Percentiles rank a stretch among this genome's conserved stretches.
phyloP scores from a whole-genome alignment of 1,140 invertebrate genomes.

The Holotrichia oblita region DNA sequence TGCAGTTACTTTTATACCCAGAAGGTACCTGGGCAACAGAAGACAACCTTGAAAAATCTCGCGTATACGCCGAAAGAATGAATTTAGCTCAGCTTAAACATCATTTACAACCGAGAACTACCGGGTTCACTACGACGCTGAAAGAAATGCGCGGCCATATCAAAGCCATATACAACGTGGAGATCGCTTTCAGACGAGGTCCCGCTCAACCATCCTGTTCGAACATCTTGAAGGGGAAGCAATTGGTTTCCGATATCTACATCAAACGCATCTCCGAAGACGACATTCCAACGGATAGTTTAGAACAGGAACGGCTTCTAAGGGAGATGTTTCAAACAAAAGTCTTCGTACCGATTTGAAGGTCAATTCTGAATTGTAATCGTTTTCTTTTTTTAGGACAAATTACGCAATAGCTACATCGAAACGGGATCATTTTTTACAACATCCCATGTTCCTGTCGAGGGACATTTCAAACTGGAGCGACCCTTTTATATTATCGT shows the following conservation, averaged over 20 bases:
- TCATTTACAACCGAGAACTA: conserved; percentile 87
- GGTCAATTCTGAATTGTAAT: neutral
- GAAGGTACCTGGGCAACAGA: conserved; percentile 91
- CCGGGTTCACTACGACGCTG: conserved; percentile 82
- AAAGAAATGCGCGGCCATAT: conserved; percentile 74
- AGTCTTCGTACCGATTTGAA: conserved; percentile 62
- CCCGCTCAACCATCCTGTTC: conserved; percentile 74
- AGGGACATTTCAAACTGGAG: neutral
- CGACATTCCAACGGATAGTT: conserved; percentile 79
- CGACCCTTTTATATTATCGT: conserved; percentile 9
- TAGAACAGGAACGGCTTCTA: conserved; percentile 79
- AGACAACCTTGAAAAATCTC: conserved; percentile 83
- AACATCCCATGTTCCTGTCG: conserved; percentile 71
- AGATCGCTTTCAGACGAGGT: conserved; percentile 75
- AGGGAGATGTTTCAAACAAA: conserved; percentile 80
- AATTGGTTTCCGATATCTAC: conserved; percentile 76
- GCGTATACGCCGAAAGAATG: conserved; percentile 84
- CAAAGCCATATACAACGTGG: conserved; percentile 82
- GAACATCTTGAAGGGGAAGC: conserved; percentile 80
- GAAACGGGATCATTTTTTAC: conserved; percentile 85
- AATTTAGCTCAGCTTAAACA: conserved; percentile 84
- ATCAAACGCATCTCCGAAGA: conserved; percentile 81
- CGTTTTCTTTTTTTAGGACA: conserved; percentile 67
- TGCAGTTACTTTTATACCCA: conserved; percentile 83
- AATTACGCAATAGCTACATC: conserved; percentile 81